These are phyloP conservation scores for Xerus inauris DNA, from an alignment of 2,113 vertebrate genomes.

Conservation along the genomic window DNA sequence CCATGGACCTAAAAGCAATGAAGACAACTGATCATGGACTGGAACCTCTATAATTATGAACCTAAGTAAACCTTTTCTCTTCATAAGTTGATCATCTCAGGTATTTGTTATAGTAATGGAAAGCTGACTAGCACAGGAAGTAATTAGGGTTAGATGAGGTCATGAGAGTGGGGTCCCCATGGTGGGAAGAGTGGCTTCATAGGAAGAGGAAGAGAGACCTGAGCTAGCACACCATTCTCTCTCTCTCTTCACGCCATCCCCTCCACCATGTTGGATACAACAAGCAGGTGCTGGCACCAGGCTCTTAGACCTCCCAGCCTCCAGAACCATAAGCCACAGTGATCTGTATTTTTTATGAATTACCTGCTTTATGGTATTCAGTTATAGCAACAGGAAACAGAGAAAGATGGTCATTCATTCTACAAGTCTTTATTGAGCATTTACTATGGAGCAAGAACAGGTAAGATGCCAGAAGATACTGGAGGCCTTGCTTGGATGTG, in stretches of 20 bases:
- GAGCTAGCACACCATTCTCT: neutral
- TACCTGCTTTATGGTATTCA: too few species aligned
- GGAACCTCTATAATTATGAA: neutral
- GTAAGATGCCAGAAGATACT: neutral
- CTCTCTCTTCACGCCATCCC: neutral
- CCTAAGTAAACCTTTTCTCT: neutral
- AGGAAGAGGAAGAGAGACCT: neutral
- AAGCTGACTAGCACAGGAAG: neutral
- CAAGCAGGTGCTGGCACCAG: neutral
- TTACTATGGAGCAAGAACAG: neutral
- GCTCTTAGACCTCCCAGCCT: neutral
- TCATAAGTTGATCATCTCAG: neutral
- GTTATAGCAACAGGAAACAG: neutral
- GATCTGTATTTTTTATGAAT: too few species aligned
- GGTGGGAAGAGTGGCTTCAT: neutral
- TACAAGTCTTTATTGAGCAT: neutral
- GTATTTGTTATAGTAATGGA: neutral
- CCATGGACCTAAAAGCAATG: neutral
- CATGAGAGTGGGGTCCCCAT: neutral
- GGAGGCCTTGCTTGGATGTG: too few species aligned
- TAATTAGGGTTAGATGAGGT: neutral
- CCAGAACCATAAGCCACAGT: too few species aligned
- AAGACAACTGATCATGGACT: neutral
- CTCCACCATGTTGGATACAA: neutral
- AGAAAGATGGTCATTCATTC: neutral